phyloP scores from a whole-genome alignment of 2,888 invertebrate genomes.

The Drosophila greeni region DNA sequence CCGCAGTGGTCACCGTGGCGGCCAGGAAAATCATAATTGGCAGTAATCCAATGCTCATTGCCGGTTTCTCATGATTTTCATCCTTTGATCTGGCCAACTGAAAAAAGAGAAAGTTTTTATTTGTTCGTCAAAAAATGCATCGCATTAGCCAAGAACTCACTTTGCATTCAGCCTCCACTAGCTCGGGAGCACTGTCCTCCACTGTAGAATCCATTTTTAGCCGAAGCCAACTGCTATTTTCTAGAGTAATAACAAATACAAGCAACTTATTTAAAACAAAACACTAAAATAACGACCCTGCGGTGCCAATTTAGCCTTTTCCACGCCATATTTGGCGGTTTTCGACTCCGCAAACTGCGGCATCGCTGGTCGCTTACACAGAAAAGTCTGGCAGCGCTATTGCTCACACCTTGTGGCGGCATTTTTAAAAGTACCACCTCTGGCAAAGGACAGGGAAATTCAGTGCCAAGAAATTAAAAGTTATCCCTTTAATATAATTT shows the following conservation, averaged over 20 bases:
- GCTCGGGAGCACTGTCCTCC: conserved; percentile 5
- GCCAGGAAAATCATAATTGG: conserved; percentile 61
- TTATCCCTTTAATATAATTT: neutral
- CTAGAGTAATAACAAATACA: neutral
- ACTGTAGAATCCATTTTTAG: conserved; percentile 33
- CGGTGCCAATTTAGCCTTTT: neutral
- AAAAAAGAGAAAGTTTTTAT: conserved; percentile 56
- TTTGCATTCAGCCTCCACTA: conserved; percentile 5
- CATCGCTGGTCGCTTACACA: no score
- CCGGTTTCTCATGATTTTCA: conserved; percentile 6
- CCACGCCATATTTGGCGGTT: neutral
- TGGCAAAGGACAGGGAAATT: neutral
- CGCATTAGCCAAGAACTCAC: conserved; percentile 17
- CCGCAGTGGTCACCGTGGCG: conserved; percentile 60
- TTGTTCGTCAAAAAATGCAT: neutral
- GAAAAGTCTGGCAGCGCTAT: neutral
- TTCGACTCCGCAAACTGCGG: no score
- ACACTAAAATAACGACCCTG: conserved; percentile 28
- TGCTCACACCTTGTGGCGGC: conserved; percentile 16
- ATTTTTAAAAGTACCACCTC: conserved; percentile 4
- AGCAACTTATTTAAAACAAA: conserved; percentile 24
- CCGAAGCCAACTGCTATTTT: neutral
- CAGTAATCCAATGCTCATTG: conserved; percentile 44
- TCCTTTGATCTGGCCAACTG: conserved; percentile 34
- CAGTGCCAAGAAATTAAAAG: neutral